Base-by-base conservation (phyloP, 2,113 vertebrate species). In the Indicator indicator region DNA sequence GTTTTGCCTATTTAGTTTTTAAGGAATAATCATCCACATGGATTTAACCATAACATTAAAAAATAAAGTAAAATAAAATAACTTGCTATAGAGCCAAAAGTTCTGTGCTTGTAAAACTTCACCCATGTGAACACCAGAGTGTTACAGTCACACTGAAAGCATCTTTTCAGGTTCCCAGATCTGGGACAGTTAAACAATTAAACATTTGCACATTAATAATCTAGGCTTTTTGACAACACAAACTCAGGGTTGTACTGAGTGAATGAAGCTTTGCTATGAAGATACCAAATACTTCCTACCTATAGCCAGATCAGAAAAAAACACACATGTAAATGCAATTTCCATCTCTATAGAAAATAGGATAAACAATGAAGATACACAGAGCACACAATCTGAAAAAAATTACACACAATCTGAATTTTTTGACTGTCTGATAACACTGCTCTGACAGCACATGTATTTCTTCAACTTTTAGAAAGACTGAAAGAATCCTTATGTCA, bases 1-100 rank as follows among this genome's bases (percentile, higher is more conserved):
- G 94, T 91, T 91, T 33, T 81, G 86, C 92, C 93, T 91, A 90
- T 75, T 83, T 82, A 70, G 94, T 91, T 95, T 88, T 96, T 90
- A 93, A 90, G 94, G 92, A 95, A 92, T 94, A 94, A 95, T 94
- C 86, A 95, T 77, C 68, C 16, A 9, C 89, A 86, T 74, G 79
- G 76, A 83, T 91, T 89, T 90, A 27, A 68, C 85, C 44, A 42
- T 40, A 83, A 69, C 38, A 93, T 74, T 17, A 65, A 84, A 82
- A 87, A 86, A 62, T 64, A 87, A 88, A 93, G 52, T 79, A 81
- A 54, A 54, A 48, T 73, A 74, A 83, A 86, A n/a, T 38, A 83
- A 85, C 63, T 89, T 69, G 50, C 60, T 69, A 86, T 79, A n/a
- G 79, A 91, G 60, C 58, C 93, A 68, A 87, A 92, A 90, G 1